Evolutionary conservation across 2,888 invertebrate species (phyloP).

Genomic region (Cremastinae sp.): DNA sequence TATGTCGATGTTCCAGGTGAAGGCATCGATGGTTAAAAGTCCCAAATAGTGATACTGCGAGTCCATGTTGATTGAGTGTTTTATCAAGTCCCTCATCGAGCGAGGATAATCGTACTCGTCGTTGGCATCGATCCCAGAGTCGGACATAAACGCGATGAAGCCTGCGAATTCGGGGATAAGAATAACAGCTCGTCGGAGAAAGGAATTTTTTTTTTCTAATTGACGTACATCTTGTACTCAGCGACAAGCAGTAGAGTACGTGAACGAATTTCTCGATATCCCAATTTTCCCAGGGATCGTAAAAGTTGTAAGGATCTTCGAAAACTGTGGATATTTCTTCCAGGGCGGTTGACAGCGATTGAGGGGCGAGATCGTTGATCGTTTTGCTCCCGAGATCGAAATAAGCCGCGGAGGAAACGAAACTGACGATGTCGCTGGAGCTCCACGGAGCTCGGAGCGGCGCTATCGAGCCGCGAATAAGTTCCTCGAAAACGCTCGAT

Average conservation of each 20-base stretch:
- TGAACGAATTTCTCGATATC: conserved; percentile 72
- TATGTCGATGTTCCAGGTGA: conserved; percentile 76
- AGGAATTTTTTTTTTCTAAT: background rate
- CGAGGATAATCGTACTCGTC: conserved; percentile 71
- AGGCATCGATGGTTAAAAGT: conserved; percentile 71
- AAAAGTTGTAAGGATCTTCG: conserved; percentile 72
- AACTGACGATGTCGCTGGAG: conserved; percentile 72
- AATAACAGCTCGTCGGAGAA: too few species aligned
- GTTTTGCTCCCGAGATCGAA: conserved; percentile 70
- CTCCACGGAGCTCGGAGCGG: conserved; percentile 76
- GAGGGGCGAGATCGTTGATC: conserved; percentile 72
- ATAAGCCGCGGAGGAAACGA: conserved; percentile 73
- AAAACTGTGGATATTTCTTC: conserved; percentile 70
- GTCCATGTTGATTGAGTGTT: conserved; percentile 69
- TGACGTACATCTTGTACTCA: conserved; percentile 75
- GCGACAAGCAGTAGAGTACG: conserved; percentile 72
- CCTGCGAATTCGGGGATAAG: conserved; percentile 67
- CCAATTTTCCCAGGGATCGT: conserved; percentile 74
- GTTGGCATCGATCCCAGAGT: conserved; percentile 62
- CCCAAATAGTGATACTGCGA: conserved; percentile 75
- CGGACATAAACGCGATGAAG: conserved; percentile 73
- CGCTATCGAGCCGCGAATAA: conserved; percentile 74
- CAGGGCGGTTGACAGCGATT: conserved; percentile 75
- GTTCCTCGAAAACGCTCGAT: conserved; percentile 73
- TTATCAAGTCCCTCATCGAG: conserved; percentile 71